These are phyloP conservation scores for Cisticola juncidis DNA, from an alignment of 2,113 vertebrate genomes.

Conservation along the genomic window DNA sequence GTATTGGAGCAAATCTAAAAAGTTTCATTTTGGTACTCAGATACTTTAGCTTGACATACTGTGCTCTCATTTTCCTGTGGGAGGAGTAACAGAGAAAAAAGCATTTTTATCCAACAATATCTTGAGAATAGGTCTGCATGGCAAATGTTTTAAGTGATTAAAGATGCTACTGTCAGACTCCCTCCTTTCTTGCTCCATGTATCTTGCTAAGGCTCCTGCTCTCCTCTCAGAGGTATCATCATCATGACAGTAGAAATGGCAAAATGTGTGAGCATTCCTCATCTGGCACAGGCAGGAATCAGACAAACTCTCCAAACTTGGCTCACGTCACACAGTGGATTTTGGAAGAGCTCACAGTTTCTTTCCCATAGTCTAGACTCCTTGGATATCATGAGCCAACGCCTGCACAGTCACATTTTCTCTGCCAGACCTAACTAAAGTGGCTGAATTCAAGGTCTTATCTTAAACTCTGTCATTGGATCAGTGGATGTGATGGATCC, in stretches of 20 bases:
- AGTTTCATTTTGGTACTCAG: not conserved
- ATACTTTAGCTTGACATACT: not conserved
- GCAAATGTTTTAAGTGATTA: not conserved
- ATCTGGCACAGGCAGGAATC: not conserved
- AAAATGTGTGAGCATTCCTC: not conserved
- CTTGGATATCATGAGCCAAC: not conserved
- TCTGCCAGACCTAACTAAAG: not conserved
- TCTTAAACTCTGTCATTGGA: not conserved
- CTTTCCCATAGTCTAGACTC: not conserved
- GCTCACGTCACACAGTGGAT: not conserved
- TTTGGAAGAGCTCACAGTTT: not conserved
- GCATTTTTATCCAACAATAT: not conserved
- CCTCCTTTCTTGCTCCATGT: not conserved
- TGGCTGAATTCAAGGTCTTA: not conserved
- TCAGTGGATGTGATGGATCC: not conserved
- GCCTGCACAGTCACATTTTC: not conserved
- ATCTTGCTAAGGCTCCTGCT: not conserved
- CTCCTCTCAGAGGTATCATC: fast-evolving
- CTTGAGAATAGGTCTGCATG: not conserved
- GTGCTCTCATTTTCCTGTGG: not conserved
- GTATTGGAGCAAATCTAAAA: not conserved
- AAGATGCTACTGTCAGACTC: not conserved
- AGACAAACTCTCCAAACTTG: not conserved
- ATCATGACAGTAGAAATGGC: not conserved
- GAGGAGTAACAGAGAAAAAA: not conserved